These are phyloP conservation scores for Stratiomys singularior DNA, from an alignment of 2,888 invertebrate genomes.

Conservation along the genomic window DNA sequence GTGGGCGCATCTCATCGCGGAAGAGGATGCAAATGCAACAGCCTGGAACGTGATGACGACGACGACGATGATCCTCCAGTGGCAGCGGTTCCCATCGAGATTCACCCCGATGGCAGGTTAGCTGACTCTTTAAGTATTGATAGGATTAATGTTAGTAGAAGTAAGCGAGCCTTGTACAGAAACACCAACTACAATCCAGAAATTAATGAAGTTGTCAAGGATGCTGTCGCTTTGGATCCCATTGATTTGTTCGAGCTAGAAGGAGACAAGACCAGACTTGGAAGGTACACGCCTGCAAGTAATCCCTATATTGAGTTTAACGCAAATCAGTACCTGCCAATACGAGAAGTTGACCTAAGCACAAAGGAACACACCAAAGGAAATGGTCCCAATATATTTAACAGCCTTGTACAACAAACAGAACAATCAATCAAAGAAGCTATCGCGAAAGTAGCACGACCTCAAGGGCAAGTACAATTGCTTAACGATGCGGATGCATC, in stretches of 20 bases:
- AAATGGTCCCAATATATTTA: constrained; percentile 17
- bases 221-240: background rate
- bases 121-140: background rate
- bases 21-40: background rate
- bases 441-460: constrained; percentile 4
- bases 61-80: constrained; percentile 7
- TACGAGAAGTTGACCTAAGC: constrained; percentile 21
- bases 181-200: background rate
- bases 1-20: background rate
- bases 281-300: background rate
- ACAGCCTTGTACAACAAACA: constrained; percentile 33
- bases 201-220: constrained; percentile 20
- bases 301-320: constrained; percentile 30
- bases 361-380: background rate
- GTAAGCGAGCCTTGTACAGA: background rate
- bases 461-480: constrained; percentile 22
- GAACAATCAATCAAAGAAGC: constrained; percentile 42
- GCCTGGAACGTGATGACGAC: background rate
- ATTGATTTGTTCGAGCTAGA: background rate
- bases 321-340: constrained; percentile 33
- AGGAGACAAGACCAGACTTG: background rate
- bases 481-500: constrained; percentile 11
- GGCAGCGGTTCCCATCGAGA: constrained; percentile 20
- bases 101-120: constrained; percentile 39
- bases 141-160: background rate